Conservation (phyloP, 1,140 invertebrate species). For the Caenorhabditis tropicalis region DNA sequence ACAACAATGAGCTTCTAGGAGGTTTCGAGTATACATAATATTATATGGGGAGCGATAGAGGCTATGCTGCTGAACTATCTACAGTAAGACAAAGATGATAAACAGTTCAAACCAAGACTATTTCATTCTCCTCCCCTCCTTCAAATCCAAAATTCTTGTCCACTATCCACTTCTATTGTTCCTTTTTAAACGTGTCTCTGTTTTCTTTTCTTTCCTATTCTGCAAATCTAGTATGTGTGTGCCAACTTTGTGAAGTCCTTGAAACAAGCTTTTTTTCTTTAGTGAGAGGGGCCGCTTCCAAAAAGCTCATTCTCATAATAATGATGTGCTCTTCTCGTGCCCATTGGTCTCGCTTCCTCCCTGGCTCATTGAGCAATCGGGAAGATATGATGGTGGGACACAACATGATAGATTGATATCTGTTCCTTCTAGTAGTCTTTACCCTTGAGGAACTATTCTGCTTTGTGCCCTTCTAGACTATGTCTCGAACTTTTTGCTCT, state of each 20-base stretch:
- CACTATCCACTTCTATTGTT: too few relatives aligned
- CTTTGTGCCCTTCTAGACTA: neutral
- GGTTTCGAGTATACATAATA: too few relatives aligned
- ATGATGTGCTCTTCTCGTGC: neutral
- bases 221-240: neutral
- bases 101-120: too few relatives aligned
- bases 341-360: neutral
- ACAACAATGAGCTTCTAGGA: too few relatives aligned
- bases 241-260: neutral
- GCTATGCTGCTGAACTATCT: too few relatives aligned
- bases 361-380: neutral
- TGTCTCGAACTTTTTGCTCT: neutral
- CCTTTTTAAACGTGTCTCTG: neutral
- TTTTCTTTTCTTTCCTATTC: neutral
- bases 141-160: too few relatives aligned
- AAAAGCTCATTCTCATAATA: conserved; percentile 13
- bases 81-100: too few relatives aligned
- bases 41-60: too few relatives aligned
- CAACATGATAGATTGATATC: conserved; percentile 2
- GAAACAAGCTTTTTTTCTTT: neutral
- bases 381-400: neutral
- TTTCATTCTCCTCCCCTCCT: too few relatives aligned
- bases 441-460: neutral
- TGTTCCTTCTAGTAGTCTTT: neutral
- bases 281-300: neutral